Percentiles rank a stretch among this genome's conserved stretches.
phyloP scores from a whole-genome alignment of 92 coral and sea anemone genomes.

The Metridium senile region DNA sequence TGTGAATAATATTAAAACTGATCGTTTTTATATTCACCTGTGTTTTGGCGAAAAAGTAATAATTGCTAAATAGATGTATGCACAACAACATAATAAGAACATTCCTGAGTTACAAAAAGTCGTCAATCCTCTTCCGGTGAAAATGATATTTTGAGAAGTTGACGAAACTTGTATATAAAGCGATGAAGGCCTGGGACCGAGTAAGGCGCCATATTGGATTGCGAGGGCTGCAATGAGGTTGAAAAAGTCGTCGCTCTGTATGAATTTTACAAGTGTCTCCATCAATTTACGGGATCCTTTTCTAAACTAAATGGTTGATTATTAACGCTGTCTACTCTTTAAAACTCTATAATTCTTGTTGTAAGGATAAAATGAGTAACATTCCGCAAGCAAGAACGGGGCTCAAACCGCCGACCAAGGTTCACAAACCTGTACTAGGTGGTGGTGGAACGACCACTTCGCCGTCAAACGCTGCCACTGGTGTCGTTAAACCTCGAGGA shows the following conservation, averaged over 20 bases:
- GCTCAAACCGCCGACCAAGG: slow-evolving; percentile 73
- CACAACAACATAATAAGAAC: too few relatives aligned
- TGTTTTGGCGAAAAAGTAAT: too few relatives aligned
- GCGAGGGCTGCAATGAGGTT: slow-evolving; percentile 31
- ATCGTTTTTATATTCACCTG: too few relatives aligned
- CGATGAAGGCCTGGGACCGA: slow-evolving; percentile 21
- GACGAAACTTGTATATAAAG: slow-evolving; percentile 25
- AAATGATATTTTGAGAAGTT: too few relatives aligned
- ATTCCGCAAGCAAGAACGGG: slow-evolving; percentile 75
- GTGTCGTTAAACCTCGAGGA: slow-evolving; percentile 76
- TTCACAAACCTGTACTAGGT: slow-evolving; percentile 84
- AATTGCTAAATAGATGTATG: too few relatives aligned
- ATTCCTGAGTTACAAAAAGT: too few relatives aligned
- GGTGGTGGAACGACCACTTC: slow-evolving; percentile 65
- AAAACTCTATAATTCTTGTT: background rate
- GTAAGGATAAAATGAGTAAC: slow-evolving; percentile 66
- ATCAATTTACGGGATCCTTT: slow-evolving; percentile 1
- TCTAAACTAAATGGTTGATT: slow-evolving; percentile 15
- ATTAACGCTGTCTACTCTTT: background rate
- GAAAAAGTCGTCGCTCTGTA: slow-evolving; percentile 33
- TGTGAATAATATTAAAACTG: too few relatives aligned
- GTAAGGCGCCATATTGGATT: slow-evolving; percentile 43
- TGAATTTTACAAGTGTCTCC: slow-evolving; percentile 15
- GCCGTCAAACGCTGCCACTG: slow-evolving; percentile 36
- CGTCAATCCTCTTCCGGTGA: too few relatives aligned